These are phyloP conservation scores for Pseudobourletiella spinata DNA, from an alignment of 1,140 invertebrate species.

Conservation along the genomic window DNA sequence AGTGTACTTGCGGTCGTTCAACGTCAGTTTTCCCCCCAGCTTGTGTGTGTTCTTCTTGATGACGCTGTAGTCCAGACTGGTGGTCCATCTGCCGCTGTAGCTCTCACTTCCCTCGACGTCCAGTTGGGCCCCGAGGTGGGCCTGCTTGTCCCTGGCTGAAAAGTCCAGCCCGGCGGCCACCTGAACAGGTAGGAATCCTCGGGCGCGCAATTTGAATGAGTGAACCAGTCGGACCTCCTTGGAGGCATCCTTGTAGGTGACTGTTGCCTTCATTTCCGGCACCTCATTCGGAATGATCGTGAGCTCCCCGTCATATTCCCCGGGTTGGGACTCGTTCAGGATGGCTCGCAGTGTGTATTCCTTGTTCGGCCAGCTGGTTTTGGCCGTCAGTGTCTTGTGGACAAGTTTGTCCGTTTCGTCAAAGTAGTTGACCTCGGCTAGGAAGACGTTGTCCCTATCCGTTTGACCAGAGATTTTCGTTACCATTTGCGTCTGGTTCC, in stretches of 20 bases:
- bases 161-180: conserved; percentile 19
- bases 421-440: conserved; percentile 17
- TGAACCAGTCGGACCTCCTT: conserved; percentile 22
- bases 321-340: conserved; percentile 10
- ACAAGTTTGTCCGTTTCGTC: conserved; percentile 8
- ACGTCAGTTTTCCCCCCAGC: conserved; percentile 29
- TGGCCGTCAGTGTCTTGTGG: conserved; percentile 12
- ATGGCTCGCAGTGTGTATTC: conserved; percentile 7
- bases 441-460: conserved; percentile 16
- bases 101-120: conserved; percentile 18
- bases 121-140: conserved; percentile 20
- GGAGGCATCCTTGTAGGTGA: conserved; percentile 22
- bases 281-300: conserved; percentile 16
- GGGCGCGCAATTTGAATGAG: conserved; percentile 17
- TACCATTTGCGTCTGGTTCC: conserved; percentile 1
- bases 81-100: conserved; percentile 20
- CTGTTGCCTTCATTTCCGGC: conserved; percentile 28
- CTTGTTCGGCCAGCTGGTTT: conserved; percentile 14
- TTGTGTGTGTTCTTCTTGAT: conserved; percentile 20
- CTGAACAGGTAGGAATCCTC: conserved; percentile 13
- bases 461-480: conserved; percentile 13
- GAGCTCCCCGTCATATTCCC: conserved; percentile 25
- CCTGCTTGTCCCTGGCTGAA: conserved; percentile 22
- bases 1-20: conserved; percentile 33
- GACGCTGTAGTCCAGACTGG: conserved; percentile 26